Evolutionary conservation across 2,888 invertebrate species (phyloP).

Genomic region (Eilema sororculum): DNA sequence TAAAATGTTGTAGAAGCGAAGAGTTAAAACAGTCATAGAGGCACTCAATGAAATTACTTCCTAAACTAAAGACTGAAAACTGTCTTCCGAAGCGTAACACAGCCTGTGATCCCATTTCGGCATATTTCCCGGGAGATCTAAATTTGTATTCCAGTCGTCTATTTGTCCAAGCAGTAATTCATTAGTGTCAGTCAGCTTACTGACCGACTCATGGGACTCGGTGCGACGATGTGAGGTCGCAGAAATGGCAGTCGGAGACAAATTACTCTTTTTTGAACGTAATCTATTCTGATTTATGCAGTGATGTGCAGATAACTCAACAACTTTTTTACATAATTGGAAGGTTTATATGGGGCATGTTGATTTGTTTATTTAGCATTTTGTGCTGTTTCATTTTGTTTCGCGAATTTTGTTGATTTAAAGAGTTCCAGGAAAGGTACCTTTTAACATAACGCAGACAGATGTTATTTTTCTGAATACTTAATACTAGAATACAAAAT

Average conservation of each 20-base stretch:
- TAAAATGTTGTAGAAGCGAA: background rate
- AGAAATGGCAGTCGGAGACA: slow-evolving; percentile 36
- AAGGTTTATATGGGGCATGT: background rate
- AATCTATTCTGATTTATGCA: slow-evolving; percentile 24
- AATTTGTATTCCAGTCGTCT: slow-evolving; percentile 56
- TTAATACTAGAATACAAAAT: too few species aligned
- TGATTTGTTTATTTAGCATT: background rate
- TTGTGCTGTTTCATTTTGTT: background rate
- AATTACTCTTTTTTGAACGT: slow-evolving; percentile 40
- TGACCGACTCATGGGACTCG: slow-evolving; percentile 44
- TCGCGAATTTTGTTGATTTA: background rate
- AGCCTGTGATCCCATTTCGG: slow-evolving; percentile 44
- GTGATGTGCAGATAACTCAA: slow-evolving; percentile 28
- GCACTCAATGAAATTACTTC: slow-evolving; percentile 18
- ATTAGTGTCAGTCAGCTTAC: slow-evolving; percentile 50
- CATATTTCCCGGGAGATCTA: slow-evolving; percentile 50
- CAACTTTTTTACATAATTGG: background rate
- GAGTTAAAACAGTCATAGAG: slow-evolving; percentile 2
- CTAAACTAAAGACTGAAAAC: slow-evolving; percentile 20
- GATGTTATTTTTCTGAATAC: too few species aligned
- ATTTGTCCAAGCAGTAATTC: slow-evolving; percentile 53
- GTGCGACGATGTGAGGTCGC: slow-evolving; percentile 29
- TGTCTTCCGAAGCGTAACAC: slow-evolving; percentile 27
- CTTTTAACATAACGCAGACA: too few species aligned
- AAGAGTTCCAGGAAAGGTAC: too few species aligned